phyloP scores from a whole-genome alignment of 2,888 invertebrate species.

The Orthosia gothica region DNA sequence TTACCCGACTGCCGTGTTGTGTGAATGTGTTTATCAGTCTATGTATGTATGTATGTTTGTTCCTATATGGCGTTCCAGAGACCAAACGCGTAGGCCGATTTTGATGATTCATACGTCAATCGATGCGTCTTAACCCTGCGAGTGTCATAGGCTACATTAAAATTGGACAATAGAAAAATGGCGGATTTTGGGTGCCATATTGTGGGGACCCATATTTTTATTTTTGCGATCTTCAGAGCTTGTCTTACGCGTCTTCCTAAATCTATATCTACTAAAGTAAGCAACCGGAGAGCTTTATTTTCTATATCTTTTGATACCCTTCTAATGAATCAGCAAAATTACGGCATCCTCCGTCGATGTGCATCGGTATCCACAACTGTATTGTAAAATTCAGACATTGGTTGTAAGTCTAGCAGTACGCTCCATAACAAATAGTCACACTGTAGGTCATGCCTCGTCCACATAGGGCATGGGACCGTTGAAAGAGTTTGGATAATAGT shows the following conservation, averaged over 20 bases:
- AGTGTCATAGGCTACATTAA: too few species aligned
- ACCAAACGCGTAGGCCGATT: too few species aligned
- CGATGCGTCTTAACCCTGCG: too few species aligned
- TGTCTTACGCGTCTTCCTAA: conserved; percentile 14
- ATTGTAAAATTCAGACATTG: conserved; percentile 49
- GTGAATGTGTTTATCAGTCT: too few species aligned
- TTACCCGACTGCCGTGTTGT: too few species aligned
- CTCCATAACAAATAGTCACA: conserved; percentile 34
- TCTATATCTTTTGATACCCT: conserved; percentile 25
- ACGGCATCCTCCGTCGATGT: conserved; percentile 48
- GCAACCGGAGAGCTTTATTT: conserved; percentile 16
- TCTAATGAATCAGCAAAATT: conserved; percentile 25
- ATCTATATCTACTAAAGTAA: too few species aligned
- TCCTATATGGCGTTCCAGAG: too few species aligned
- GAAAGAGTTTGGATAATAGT: conserved; percentile 73
- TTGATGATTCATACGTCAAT: too few species aligned
- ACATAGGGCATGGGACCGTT: conserved; percentile 71
- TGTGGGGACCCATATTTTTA: too few species aligned
- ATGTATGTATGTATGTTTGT: too few species aligned
- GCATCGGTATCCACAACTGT: conserved; percentile 41
- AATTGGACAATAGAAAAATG: too few species aligned
- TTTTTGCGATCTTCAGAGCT: conserved; percentile 13
- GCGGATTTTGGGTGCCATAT: too few species aligned
- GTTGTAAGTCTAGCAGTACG: conserved; percentile 49
- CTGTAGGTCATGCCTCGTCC: conserved; percentile 17